Conservation (phyloP, 1,140 invertebrate species). For the Thalassaphorura encarpata region DNA sequence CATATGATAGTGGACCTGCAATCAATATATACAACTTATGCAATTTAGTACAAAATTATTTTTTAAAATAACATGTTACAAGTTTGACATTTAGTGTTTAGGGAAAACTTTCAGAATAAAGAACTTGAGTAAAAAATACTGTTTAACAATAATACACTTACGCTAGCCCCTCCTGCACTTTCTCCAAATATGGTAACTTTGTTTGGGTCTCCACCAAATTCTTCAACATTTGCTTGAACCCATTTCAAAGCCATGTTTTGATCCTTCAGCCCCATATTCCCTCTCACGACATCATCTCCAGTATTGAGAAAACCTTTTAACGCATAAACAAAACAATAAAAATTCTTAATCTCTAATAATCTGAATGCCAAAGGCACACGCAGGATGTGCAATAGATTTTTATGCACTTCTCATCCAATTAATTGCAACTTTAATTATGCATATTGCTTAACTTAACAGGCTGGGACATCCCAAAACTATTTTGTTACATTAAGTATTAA, state of each 20-base stretch:
- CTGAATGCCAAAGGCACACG: neutral
- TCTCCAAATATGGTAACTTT: slow-evolving; percentile 48
- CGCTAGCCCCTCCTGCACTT: neutral
- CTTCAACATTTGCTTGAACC: slow-evolving; percentile 10
- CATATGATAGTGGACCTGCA: slow-evolving; percentile 2
- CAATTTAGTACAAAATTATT: neutral
- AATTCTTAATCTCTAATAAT: neutral
- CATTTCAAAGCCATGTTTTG: slow-evolving; percentile 10
- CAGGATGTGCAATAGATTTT: neutral
- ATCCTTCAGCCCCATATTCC: slow-evolving; percentile 17
- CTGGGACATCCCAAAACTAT: neutral
- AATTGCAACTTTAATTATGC: neutral
- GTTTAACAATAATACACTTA: neutral
- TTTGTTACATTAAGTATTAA: neutral
- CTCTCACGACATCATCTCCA: neutral
- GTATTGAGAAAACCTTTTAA: slow-evolving; percentile 3
- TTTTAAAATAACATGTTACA: neutral
- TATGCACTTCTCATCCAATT: neutral
- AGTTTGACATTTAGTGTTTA: neutral
- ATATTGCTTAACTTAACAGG: neutral
- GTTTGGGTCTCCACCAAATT: slow-evolving; percentile 43
- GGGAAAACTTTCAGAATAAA: neutral
- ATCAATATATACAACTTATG: neutral
- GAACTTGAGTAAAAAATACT: neutral
- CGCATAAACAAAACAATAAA: neutral